Evolutionary conservation across 2,113 vertebrate species (phyloP).

Genomic region (Zosterops japonicus): DNA sequence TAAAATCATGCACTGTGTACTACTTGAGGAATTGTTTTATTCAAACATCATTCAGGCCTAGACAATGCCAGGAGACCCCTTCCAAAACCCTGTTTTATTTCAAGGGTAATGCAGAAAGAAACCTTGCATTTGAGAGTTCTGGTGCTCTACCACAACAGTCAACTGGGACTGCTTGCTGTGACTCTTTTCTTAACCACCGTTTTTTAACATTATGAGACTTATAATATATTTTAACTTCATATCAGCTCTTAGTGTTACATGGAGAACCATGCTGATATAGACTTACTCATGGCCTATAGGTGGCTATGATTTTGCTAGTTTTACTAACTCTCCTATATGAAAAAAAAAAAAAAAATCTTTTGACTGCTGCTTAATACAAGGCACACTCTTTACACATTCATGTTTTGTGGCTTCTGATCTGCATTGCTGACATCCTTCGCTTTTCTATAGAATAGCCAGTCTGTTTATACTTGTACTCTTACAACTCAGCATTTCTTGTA

Average conservation of each 20-base stretch:
- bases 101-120: background rate
- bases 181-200: background rate
- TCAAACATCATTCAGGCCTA: background rate
- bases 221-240: background rate
- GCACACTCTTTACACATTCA: accelerated
- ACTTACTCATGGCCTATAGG: background rate
- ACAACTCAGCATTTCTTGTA: background rate
- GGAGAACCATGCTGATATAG: background rate
- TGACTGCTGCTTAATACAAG: background rate
- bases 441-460: background rate
- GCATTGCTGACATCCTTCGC: accelerated
- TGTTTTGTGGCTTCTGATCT: background rate
- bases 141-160: background rate
- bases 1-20: background rate
- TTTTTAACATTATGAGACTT: background rate
- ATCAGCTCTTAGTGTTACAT: background rate
- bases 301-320: background rate
- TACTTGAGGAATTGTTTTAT: background rate
- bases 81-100: background rate
- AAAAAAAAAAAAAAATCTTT: background rate
- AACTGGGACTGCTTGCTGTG: accelerated
- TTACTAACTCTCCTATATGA: background rate
- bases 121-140: background rate
- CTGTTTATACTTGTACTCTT: background rate
- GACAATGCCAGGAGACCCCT: background rate